Evolutionary conservation across 2,888 invertebrate species (phyloP).

Genomic region (Allacma fusca): DNA sequence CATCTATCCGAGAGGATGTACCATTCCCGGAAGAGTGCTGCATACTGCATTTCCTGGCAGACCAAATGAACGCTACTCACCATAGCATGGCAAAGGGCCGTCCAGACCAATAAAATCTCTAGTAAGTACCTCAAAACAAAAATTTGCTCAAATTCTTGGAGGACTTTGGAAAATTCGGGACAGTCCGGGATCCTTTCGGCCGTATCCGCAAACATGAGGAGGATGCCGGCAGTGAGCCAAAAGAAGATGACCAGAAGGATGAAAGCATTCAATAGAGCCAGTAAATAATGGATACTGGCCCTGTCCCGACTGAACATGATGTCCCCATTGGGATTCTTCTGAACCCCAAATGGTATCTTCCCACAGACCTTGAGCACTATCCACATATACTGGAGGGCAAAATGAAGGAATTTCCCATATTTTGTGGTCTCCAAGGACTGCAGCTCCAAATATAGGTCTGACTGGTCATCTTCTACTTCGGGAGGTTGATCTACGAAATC

Average conservation of each 20-base stretch:
- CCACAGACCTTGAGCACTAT: background rate
- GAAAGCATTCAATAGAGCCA: background rate
- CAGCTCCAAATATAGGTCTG: background rate
- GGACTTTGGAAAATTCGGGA: background rate
- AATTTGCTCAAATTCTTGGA: background rate
- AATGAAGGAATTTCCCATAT: background rate
- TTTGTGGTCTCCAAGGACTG: background rate
- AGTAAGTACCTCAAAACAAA: background rate
- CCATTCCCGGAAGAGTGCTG: background rate
- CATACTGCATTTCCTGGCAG: background rate
- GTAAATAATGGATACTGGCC: background rate
- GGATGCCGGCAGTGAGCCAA: background rate
- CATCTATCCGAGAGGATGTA: background rate
- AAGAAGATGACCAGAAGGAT: background rate
- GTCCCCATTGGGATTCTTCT: background rate
- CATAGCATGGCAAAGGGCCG: background rate
- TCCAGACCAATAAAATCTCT: background rate
- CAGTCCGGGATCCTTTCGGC: background rate
- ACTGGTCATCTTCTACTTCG: background rate
- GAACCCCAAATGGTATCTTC: background rate
- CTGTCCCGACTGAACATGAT: background rate
- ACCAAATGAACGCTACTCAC: background rate
- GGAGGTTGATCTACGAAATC: background rate
- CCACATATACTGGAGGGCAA: background rate
- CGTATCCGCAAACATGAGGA: background rate